These are phyloP conservation scores for Philonicus albiceps DNA, from an alignment of 2,888 invertebrate genomes.

Conservation along the genomic window DNA sequence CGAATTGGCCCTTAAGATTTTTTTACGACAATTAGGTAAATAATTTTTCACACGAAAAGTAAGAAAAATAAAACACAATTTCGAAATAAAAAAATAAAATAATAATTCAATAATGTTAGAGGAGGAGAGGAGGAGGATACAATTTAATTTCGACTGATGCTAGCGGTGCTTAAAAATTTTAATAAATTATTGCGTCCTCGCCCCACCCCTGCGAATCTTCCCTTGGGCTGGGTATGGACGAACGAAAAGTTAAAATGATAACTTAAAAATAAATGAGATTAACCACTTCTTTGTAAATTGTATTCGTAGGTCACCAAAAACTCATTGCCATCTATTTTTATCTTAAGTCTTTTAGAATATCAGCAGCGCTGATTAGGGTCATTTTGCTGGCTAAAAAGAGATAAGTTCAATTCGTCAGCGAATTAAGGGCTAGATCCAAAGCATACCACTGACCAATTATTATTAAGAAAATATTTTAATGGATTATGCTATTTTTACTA, in stretches of 20 bases:
- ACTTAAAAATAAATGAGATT: neutral
- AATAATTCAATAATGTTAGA: slow-evolving; percentile 24
- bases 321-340: neutral
- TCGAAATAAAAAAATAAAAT: no score
- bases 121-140: neutral
- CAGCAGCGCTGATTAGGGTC: neutral
- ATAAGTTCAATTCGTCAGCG: neutral
- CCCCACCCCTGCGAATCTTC: neutral
- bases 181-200: neutral
- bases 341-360: neutral
- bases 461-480: neutral
- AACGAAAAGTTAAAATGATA: neutral
- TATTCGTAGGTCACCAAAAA: neutral
- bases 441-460: neutral
- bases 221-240: neutral
- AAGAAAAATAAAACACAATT: neutral
- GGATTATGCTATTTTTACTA: neutral
- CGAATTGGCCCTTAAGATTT: slow-evolving; percentile 33
- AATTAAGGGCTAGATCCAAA: neutral
- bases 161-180: slow-evolving; percentile 36
- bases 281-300: neutral
- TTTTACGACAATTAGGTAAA: slow-evolving; percentile 20
- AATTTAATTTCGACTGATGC: slow-evolving; percentile 21
- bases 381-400: neutral
- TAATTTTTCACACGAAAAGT: slow-evolving; percentile 13